phyloP scores from a whole-genome alignment of 1,140 invertebrate species.

The Platyura marginata region DNA sequence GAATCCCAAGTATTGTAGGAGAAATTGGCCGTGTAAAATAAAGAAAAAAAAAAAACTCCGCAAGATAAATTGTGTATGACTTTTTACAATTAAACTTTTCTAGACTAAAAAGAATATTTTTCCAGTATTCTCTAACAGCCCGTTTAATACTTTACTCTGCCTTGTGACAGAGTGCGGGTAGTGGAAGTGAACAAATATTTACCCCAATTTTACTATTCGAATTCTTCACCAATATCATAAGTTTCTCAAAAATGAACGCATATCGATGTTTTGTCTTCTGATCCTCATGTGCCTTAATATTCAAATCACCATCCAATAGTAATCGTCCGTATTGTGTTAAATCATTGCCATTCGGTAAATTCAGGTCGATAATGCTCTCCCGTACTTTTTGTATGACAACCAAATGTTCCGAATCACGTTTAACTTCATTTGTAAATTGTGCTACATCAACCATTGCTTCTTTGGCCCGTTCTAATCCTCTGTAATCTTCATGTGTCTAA shows the following conservation, averaged over 20 bases:
- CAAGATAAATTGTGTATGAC: no score
- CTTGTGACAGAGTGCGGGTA: no score
- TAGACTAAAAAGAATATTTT: no score
- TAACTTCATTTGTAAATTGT: conserved; percentile 97
- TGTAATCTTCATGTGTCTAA: conserved; percentile 62
- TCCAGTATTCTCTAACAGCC: no score
- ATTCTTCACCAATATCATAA: conserved; percentile 86
- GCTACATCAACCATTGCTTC: conserved; percentile 95
- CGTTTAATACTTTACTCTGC: no score
- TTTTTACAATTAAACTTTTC: no score
- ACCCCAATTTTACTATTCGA: conserved; percentile 44
- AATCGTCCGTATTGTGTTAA: conserved; percentile 79
- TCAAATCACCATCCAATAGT: conserved; percentile 81
- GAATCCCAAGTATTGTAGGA: no score
- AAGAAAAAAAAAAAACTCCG: no score
- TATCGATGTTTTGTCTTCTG: conserved; percentile 71
- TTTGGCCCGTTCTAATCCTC: conserved; percentile 66
- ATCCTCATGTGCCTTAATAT: conserved; percentile 80
- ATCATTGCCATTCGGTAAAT: conserved; percentile 56
- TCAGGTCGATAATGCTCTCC: conserved; percentile 63
- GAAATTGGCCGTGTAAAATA: no score
- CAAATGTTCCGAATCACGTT: conserved; percentile 83
- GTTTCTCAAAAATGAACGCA: conserved; percentile 93
- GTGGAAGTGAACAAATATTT: no score
- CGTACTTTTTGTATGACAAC: conserved; percentile 77